phyloP scores from a whole-genome alignment of 2,113 vertebrate species.

The Papio anubis region DNA sequence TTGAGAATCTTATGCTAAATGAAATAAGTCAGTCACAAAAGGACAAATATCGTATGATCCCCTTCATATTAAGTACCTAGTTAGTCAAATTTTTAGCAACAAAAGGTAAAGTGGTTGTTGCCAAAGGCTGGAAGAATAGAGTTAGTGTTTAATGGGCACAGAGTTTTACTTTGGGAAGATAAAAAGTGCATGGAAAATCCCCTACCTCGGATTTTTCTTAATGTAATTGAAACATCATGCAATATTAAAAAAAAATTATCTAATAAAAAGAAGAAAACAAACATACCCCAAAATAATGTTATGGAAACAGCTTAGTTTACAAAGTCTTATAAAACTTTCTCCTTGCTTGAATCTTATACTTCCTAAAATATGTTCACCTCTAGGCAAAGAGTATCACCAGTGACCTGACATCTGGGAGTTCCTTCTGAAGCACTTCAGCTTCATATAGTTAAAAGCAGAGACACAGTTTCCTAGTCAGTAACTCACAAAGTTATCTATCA shows the following conservation, averaged over 20 bases:
- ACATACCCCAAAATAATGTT: neutral
- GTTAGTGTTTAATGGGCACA: too few species aligned
- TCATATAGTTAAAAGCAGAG: neutral
- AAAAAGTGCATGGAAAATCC: neutral
- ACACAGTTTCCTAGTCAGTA: neutral
- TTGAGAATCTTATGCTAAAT: too few species aligned
- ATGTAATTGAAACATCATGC: neutral
- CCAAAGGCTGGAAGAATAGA: too few species aligned
- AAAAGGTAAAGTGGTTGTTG: too few species aligned
- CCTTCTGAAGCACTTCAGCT: neutral
- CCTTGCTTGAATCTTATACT: neutral
- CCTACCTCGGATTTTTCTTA: neutral
- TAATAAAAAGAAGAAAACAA: neutral
- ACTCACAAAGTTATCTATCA: neutral
- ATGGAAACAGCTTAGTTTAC: neutral
- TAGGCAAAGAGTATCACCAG: neutral
- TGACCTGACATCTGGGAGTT: neutral
- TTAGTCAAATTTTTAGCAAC: too few species aligned
- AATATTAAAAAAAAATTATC: neutral
- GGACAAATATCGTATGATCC: too few species aligned
- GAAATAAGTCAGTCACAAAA: too few species aligned
- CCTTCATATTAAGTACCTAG: too few species aligned
- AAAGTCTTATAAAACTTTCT: neutral
- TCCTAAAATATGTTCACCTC: neutral
- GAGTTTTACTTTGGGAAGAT: too few species aligned